A percentile compares a stretch with the other conserved stretches of the same genome.
phyloP scores from a whole-genome alignment of 2,797 vertebrate species.

The Phyllotis vaccarum region DNA sequence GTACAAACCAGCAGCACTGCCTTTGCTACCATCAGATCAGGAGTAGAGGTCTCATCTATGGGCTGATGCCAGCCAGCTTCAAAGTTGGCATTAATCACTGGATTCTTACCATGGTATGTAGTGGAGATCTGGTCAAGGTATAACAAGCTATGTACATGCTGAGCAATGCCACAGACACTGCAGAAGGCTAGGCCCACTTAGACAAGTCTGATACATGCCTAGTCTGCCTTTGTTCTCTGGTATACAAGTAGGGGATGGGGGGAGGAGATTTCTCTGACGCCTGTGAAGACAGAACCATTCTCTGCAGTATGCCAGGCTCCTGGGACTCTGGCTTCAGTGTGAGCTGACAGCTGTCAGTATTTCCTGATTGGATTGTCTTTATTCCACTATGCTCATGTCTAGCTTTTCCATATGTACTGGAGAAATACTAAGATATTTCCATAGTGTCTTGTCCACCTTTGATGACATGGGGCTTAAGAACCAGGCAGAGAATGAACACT shows the following conservation, averaged over 20 bases:
- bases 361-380: not conserved
- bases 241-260: not conserved
- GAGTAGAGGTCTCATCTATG: not conserved
- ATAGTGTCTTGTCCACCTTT: no score
- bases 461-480: not conserved
- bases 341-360: not conserved
- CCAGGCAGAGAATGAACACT: not conserved
- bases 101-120: not conserved
- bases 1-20: not conserved
- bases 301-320: not conserved
- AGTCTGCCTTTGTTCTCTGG: not conserved
- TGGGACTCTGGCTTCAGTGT: not conserved
- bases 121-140: not conserved
- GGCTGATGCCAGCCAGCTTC: not conserved
- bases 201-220: not conserved
- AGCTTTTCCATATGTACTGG: no score
- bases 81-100: not conserved
- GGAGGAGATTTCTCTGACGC: not conserved
- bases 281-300: not conserved
- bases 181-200: no score
- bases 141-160: not conserved
- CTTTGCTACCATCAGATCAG: not conserved
- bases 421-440: not conserved
- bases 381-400: no score
- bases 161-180: not conserved